Conservation (phyloP, 1,140 invertebrate genomes). For the Rhysida immarginata region DNA sequence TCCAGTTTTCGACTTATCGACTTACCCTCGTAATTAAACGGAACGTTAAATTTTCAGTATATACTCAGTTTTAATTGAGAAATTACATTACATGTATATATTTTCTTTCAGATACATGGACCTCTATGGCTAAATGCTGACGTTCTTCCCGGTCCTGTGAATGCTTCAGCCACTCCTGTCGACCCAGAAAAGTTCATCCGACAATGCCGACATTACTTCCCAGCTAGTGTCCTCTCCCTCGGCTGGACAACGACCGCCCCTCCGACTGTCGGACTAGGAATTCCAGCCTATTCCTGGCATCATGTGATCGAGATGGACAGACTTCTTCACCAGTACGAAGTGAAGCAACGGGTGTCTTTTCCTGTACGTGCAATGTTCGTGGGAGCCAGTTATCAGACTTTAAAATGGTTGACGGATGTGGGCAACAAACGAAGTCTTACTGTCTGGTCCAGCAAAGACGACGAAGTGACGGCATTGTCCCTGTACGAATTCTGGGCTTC, state of each 20-base stretch:
- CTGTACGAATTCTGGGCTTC: not conserved
- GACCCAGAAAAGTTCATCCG: slow-evolving; percentile 48
- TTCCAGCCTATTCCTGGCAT: slow-evolving; percentile 44
- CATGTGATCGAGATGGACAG: slow-evolving; percentile 59
- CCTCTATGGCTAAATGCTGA: slow-evolving; percentile 83
- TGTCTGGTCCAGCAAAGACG: not conserved
- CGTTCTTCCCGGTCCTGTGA: slow-evolving; percentile 60
- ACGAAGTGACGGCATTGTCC: not conserved
- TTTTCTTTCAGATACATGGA: slow-evolving; percentile 39
- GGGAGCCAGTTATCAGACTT: slow-evolving; percentile 38
- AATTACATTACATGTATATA: no score
- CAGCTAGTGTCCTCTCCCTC: slow-evolving; percentile 52
- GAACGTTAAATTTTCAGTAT: no score
- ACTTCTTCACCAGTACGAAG: slow-evolving; percentile 36
- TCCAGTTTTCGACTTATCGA: no score
- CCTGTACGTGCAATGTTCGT: slow-evolving; percentile 58
- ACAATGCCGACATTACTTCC: slow-evolving; percentile 39
- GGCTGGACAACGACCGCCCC: slow-evolving; percentile 70
- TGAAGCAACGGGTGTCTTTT: slow-evolving; percentile 57
- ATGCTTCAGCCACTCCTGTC: slow-evolving; percentile 41
- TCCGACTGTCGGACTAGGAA: slow-evolving; percentile 22
- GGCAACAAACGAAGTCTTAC: not conserved
- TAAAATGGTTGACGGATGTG: not conserved
- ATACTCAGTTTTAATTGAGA: no score
- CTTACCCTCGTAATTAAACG: no score